Evolutionary conservation across 1,140 invertebrate genomes (phyloP), one percentile per base, ranked within the genome.

Genomic region (Cydia strobilella): DNA sequence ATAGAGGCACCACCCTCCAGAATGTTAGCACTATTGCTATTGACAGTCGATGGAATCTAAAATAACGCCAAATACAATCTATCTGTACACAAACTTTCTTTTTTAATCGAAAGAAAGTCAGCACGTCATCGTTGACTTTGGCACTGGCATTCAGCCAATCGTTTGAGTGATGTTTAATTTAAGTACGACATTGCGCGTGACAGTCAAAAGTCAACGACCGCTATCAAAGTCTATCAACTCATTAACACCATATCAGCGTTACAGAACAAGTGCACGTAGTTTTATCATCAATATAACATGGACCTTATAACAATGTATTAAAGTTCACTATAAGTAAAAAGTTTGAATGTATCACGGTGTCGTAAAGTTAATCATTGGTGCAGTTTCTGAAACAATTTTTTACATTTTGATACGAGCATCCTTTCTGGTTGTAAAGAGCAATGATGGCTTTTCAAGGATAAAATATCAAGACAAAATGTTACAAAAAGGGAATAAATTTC

Each of bases 151-250:
- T 39, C 65, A 69, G 65, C 65, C 65, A 69, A 35, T 35, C 31
- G 65, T 35, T n/a, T 31, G 62, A 66, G 15, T 69, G 65, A 42
- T 69, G 65, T 69, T 9, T 69, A 69, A 35, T 69, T 69, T 69
- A 45, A 15, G 9, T 42, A 39, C 27, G 31, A 18, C 65, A 69
- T 15, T 4, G 7, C 35, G 31, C 65, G 31, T 69, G 65, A 69
- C 65, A 69, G 15, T 20, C 65, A 35, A 39, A 42, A 69, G 65
- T 9, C 65, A 69, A 35, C 31, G 65, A 69, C 65, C 65, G 27
- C 35, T 35, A 42, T 69, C 65, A 69, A 69, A 69, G 65, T 69
- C 65, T 39, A 59, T 20, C 6, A 59, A 23, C 18, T 59, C 54
- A 59, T 59, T 69, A 42, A 35, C 31, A 69, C 65, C 65, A 39